Evolutionary conservation across 2,888 invertebrate species (phyloP).

Genomic region (Hemistola chrysoprasaria): DNA sequence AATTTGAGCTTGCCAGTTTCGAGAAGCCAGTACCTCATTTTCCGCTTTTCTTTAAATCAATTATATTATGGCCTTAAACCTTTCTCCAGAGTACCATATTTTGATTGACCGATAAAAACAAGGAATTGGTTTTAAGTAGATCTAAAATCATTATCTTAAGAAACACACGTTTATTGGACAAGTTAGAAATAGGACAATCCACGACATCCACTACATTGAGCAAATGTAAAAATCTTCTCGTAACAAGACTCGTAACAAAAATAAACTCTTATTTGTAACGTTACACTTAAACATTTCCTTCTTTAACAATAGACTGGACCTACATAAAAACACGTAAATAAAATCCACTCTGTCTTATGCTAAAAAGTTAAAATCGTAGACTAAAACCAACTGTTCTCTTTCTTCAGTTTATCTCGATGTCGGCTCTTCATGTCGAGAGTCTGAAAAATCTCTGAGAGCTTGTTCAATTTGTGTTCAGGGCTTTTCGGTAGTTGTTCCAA

Average conservation of each 20-base stretch:
- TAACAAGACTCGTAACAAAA: conserved; percentile 51
- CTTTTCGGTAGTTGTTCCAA: conserved; percentile 56
- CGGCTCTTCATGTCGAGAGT: conserved; percentile 65
- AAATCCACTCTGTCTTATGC: conserved; percentile 42
- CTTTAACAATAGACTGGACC: conserved; percentile 28
- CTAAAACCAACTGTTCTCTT: conserved; percentile 77
- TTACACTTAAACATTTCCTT: conserved; percentile 47
- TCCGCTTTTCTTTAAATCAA: too few relatives aligned
- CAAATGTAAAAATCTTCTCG: conserved; percentile 59
- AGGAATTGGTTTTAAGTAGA: too few relatives aligned
- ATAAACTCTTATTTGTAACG: conserved; percentile 45
- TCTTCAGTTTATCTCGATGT: conserved; percentile 67
- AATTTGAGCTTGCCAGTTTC: too few relatives aligned
- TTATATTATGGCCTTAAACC: too few relatives aligned
- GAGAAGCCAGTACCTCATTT: too few relatives aligned
- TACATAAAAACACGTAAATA: conserved; percentile 37
- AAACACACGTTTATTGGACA: conserved; percentile 66
- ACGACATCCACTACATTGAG: conserved; percentile 63
- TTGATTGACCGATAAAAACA: too few relatives aligned
- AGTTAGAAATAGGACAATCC: conserved; percentile 38
- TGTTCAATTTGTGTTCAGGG: conserved; percentile 60
- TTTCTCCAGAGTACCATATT: too few relatives aligned
- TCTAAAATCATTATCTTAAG: conserved; percentile 28
- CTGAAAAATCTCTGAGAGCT: conserved; percentile 72
- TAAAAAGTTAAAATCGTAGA: conserved; percentile 31